Evolutionary conservation across 64 coral and sea anemone species (phyloP).

Genomic region (Pocillopora verrucosa): DNA sequence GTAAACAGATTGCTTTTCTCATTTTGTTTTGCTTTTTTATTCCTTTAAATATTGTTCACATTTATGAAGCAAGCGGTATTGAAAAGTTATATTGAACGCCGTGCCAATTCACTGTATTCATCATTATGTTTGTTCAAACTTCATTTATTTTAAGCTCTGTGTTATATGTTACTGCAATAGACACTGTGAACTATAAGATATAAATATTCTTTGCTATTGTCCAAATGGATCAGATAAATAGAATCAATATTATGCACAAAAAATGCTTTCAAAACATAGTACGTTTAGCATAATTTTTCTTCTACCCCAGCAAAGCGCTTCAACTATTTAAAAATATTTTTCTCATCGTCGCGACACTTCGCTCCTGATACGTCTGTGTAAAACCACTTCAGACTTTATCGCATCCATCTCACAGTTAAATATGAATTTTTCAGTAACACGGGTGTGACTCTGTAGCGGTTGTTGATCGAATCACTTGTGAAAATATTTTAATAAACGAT

Average conservation of each 20-base stretch:
- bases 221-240: not conserved
- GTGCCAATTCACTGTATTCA: too few relatives aligned
- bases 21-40: not conserved
- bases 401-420: not conserved
- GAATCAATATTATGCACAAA: not conserved
- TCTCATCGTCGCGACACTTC: not conserved
- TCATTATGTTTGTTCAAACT: not conserved
- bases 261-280: not conserved
- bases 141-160: not conserved
- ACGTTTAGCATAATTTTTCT: not conserved
- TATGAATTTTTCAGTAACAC: conserved; percentile 27
- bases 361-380: not conserved
- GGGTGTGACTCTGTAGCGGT: not conserved
- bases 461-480: conserved; percentile 10
- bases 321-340: not conserved
- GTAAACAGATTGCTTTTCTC: not conserved
- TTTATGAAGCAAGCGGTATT: not conserved
- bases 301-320: not conserved
- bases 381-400: not conserved
- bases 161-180: not conserved
- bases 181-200: not conserved
- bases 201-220: not conserved
- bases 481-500: conserved; percentile 29
- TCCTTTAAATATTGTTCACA: not conserved
- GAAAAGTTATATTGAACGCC: not conserved